A percentile compares a stretch with the other conserved stretches of the same genome.
phyloP scores from a whole-genome alignment of 92 coral and sea anemone genomes.

The Blastomussa wellsi region DNA sequence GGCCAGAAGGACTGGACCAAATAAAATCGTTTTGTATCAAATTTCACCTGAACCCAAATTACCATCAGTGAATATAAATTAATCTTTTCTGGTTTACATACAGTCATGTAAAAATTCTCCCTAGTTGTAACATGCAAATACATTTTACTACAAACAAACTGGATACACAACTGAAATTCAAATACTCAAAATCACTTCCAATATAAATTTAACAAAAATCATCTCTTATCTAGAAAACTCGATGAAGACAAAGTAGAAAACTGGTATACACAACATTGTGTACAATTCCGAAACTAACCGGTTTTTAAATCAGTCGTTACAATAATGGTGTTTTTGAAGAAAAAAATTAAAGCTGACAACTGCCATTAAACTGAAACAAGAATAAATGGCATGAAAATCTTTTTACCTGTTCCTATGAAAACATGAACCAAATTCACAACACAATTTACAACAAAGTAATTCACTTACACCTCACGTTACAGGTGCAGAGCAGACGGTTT shows the following conservation, averaged over 20 bases:
- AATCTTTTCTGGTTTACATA: neutral
- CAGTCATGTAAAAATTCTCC: constrained; percentile 7
- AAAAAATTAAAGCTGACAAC: neutral
- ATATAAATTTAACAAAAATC: no score
- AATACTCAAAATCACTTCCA: neutral
- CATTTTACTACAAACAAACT: neutral
- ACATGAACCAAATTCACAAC: neutral
- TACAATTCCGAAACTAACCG: neutral
- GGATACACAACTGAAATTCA: neutral
- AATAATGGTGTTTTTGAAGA: neutral
- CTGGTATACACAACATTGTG: neutral
- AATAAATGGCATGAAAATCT: neutral
- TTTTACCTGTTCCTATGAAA: neutral
- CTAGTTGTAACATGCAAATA: neutral
- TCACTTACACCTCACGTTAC: neutral
- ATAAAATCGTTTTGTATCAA: neutral
- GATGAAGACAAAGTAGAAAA: neutral
- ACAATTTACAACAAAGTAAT: neutral
- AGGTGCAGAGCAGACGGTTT: constrained; percentile 5
- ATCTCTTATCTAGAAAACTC: neutral
- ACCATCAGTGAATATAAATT: neutral
- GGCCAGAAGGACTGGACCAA: neutral
- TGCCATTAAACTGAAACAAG: neutral
- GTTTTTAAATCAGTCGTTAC: neutral
- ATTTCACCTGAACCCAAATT: neutral